These are phyloP conservation scores for Drosophila nigromelanica DNA, from an alignment of 1,140 invertebrate species.

Conservation along the genomic window DNA sequence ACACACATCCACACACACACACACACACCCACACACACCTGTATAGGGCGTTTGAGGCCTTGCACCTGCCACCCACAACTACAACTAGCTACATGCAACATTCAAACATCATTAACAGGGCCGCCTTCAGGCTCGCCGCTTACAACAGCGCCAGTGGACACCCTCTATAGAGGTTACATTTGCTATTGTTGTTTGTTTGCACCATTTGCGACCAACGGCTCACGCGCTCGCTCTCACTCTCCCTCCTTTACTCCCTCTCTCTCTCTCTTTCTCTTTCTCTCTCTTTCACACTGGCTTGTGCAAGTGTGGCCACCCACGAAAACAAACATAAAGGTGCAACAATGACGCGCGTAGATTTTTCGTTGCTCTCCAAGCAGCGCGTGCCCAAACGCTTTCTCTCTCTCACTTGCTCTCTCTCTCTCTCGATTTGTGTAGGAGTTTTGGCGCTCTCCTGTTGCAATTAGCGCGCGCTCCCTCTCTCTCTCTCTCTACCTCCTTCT, in stretches of 20 bases:
- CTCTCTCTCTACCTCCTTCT: constrained; percentile 2
- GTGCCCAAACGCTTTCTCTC: neutral
- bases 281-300: constrained; percentile 1
- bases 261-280: constrained; percentile 19
- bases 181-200: constrained; percentile 79
- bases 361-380: constrained; percentile 42
- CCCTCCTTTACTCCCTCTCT: constrained; percentile 22
- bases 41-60: too few species aligned
- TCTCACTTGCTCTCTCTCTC: constrained; percentile 23
- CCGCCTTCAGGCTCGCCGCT: neutral
- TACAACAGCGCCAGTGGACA: constrained; percentile 36
- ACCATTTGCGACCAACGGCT: constrained; percentile 49
- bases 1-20: too few species aligned
- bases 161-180: constrained; percentile 77
- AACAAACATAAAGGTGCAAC: constrained; percentile 82
- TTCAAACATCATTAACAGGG: neutral
- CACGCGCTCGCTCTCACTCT: constrained; percentile 15
- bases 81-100: constrained; percentile 28
- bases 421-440: constrained; percentile 15
- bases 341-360: constrained; percentile 76
- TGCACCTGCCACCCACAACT: constrained; percentile 1
- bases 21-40: neutral
- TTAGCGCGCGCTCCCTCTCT: constrained; percentile 15
- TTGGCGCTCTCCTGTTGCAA: constrained; percentile 30
- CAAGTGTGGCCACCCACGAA: constrained; percentile 67